Conservation (phyloP, 2,888 invertebrate genomes). For the Helicoverpa assulta region DNA sequence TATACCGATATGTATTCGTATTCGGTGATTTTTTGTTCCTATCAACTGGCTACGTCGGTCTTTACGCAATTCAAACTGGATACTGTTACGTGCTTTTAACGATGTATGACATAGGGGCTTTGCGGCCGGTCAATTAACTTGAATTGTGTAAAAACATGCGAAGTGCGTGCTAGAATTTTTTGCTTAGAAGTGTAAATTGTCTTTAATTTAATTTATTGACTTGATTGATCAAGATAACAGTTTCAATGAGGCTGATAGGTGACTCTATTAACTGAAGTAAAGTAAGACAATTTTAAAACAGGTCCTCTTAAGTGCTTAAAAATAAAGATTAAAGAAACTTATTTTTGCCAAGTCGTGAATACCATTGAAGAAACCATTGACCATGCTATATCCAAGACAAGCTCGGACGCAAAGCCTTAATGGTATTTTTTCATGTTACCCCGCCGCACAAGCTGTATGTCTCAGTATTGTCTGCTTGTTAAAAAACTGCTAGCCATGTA, state of each 20-base stretch:
- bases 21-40: constrained; percentile 65
- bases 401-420: constrained; percentile 1
- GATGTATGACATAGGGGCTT: constrained; percentile 53
- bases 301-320: background rate
- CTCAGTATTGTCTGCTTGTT: constrained; percentile 62
- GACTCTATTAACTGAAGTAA: too few relatives aligned
- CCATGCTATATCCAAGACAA: constrained; percentile 11
- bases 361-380: constrained; percentile 18
- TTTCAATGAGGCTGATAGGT: background rate
- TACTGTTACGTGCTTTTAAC: constrained; percentile 60
- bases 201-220: constrained; percentile 15
- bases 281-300: background rate
- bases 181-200: constrained; percentile 29
- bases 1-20: constrained; percentile 59
- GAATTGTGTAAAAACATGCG: constrained; percentile 21
- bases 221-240: constrained; percentile 7
- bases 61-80: constrained; percentile 68
- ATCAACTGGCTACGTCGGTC: constrained; percentile 54
- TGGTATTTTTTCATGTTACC: constrained; percentile 37
- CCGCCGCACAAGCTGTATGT: constrained; percentile 48
- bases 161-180: constrained; percentile 22
- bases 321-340: background rate
- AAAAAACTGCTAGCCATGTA: constrained; percentile 61
- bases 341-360: background rate
- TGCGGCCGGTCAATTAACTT: constrained; percentile 47